Percentiles rank a stretch among this genome's conserved stretches.
Conservation (phyloP, 2,797 vertebrate genomes). For the Fistularia tabacaria region DNA sequence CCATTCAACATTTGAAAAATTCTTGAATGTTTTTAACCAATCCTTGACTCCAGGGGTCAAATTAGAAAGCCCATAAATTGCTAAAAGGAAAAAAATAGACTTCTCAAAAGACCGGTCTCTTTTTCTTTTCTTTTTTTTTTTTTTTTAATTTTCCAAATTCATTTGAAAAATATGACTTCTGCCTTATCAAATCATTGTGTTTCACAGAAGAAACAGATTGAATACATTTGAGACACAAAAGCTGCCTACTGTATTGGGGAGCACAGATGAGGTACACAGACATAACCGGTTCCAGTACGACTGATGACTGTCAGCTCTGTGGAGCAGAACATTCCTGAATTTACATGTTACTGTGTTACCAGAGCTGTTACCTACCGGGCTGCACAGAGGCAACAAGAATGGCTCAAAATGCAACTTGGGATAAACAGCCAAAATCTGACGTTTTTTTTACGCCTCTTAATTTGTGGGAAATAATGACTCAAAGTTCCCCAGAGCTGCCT, state of each 20-base stretch:
- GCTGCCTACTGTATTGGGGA: slow-evolving; percentile 33
- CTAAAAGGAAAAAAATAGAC: no score
- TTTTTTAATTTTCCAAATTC: slow-evolving; percentile 53
- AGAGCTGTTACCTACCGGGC: slow-evolving; percentile 12
- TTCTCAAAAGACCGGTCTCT: neutral
- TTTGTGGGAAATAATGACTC: slow-evolving; percentile 42
- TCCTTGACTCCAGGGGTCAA: no score
- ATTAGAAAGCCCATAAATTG: no score
- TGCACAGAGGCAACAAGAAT: slow-evolving; percentile 14
- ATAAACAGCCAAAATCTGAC: neutral
- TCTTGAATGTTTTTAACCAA: no score
- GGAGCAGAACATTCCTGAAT: slow-evolving; percentile 54
- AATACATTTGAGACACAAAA: slow-evolving; percentile 33
- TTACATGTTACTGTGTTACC: slow-evolving; percentile 48
- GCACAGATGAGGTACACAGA: slow-evolving; percentile 39
- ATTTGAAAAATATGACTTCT: slow-evolving; percentile 52
- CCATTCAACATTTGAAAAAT: slow-evolving; percentile 15
- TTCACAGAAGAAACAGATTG: slow-evolving; percentile 27
- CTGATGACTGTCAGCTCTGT: slow-evolving; percentile 31
- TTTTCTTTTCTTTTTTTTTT: neutral
- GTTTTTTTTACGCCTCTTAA: neutral
- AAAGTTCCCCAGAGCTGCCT: slow-evolving; percentile 47
- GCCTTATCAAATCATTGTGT: slow-evolving; percentile 29
- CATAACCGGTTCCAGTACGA: slow-evolving; percentile 22
- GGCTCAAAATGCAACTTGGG: slow-evolving; percentile 2